Base-by-base conservation (phyloP, 1,140 invertebrate species). In the Tachypleus tridentatus region DNA sequence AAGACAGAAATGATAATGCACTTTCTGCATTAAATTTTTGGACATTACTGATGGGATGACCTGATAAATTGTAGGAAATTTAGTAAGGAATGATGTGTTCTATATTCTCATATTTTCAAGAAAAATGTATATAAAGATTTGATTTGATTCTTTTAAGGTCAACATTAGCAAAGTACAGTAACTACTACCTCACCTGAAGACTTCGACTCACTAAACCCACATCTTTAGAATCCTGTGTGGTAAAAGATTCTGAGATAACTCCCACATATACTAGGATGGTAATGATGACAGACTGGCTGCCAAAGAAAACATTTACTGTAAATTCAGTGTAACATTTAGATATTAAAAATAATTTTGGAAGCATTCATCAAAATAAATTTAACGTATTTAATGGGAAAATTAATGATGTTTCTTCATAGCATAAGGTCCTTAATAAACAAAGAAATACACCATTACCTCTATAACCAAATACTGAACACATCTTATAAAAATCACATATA, bases 281-380 rank as follows among this genome's bases (percentile, higher is more conserved):
- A 65, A 97, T 92, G 10, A 93, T 76, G 49, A 96, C 88, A 63
- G 89, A 87, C 86, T 97, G 94, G 78, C 92, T 93, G 77, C 47
- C 84, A 84, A 76, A 67, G 66, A 71, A 50, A 11, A 64, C 9
- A 58, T 54, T 64, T 60, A 47, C 58, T 60, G 8, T 48, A 60
- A 48, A 60, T 60, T 6, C 29, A 29, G 2, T 7, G 11, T 49
- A 58, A 50, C 6, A 48, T 57, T 11, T 57, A 10, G 11, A 11
- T 29, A 29, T 29, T 29, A 29, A 29, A 29, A 29, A 29, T 29
- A 29, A 29, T 29, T 29, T 29, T 29, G 29, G 49, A 61, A 59
- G 29, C 7, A 59, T 10, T 59, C 7, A 59, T n/a, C 58, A 10
- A n/a, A 8, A 59, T 56, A 29, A 59, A 4, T 62, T 63, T 77